phyloP scores from a whole-genome alignment of 2,888 invertebrate species.

The Netelia melanura region DNA sequence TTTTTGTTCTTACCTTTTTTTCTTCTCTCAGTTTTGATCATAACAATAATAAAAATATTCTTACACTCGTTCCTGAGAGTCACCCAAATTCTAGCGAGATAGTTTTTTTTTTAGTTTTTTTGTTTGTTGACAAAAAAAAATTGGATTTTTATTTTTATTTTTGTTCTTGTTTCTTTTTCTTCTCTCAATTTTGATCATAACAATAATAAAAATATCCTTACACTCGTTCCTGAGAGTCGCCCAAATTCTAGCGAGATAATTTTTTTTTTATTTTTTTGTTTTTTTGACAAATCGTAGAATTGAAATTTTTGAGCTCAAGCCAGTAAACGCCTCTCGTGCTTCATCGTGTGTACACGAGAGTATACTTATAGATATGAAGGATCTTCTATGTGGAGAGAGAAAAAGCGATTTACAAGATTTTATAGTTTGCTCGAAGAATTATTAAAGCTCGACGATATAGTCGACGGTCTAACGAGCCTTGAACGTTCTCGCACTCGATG shows the following conservation, averaged over 20 bases:
- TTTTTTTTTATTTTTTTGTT: background rate
- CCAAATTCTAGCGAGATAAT: no score
- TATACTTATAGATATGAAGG: background rate
- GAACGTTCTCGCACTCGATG: slow-evolving; percentile 15
- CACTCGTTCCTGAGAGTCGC: background rate
- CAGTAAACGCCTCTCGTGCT: slow-evolving; percentile 22
- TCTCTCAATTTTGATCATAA: no score
- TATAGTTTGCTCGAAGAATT: slow-evolving; percentile 30
- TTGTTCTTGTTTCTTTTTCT: no score
- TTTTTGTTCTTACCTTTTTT: no score
- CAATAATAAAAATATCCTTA: background rate
- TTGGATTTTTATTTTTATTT: no score
- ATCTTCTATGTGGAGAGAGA: slow-evolving; percentile 7
- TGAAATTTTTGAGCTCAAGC: slow-evolving; percentile 45
- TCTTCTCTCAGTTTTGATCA: no score
- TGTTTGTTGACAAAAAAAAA: background rate
- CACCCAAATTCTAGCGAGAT: no score
- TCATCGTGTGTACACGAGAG: slow-evolving; percentile 3
- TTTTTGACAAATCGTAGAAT: background rate
- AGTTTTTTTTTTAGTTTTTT: no score
- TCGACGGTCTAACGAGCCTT: slow-evolving; percentile 57
- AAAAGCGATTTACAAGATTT: slow-evolving; percentile 28
- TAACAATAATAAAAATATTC: background rate
- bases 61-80: background rate
- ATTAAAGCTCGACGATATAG: slow-evolving; percentile 33